Base-by-base conservation (phyloP, 1,140 invertebrate species). In the Theocolax elegans region DNA sequence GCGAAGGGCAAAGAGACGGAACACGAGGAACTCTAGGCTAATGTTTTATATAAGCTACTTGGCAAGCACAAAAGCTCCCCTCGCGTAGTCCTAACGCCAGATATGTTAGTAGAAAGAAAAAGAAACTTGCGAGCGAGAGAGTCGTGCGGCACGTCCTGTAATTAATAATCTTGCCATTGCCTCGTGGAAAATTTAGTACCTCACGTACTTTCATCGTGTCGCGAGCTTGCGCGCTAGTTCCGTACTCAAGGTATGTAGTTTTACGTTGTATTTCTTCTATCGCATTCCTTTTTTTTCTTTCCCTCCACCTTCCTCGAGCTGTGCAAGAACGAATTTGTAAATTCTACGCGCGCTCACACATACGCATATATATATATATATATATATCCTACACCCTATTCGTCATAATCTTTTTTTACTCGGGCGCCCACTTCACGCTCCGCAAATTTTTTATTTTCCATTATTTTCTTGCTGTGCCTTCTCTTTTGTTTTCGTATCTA, bases 11-110 rank as follows among this genome's bases (percentile, higher is more conserved):
- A n/a, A n/a, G 35, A 40, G 31, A n/a, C n/a, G 6, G 21, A 6
- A 4, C 46, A 49, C 17, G 46, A 7, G 35, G 9, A 4, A 53
- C 53, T 42, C 35, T 15, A 6, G 12, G 38, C 53, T 67, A 67
- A 63, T 74, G 49, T 75, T 76, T 76, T 58, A 67, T 75, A 75
- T 74, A 72, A 72, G 70, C 75, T 72, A 74, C 67, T 76, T 76
- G 72, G 63, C 67, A 70, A 71, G 62, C 48, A 72, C 72, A 76
- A 75, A 76, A 74, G 73, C 72, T 63, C 64, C 54, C 40, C 67
- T 58, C 59, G 67, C 66, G n/a, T n/a, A n/a, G n/a, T 73, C 58
- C 53, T 38, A 15, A 35, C 13, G 27, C 7, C 7, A 35, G 29
- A 56, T 25, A 27, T n/a, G 56, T n/a, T n/a, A n/a, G n/a, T n/a